Percentiles rank a stretch among this genome's conserved stretches.
Conservation (phyloP, 2,113 vertebrate species). For the Anser brachyrhynchus region DNA sequence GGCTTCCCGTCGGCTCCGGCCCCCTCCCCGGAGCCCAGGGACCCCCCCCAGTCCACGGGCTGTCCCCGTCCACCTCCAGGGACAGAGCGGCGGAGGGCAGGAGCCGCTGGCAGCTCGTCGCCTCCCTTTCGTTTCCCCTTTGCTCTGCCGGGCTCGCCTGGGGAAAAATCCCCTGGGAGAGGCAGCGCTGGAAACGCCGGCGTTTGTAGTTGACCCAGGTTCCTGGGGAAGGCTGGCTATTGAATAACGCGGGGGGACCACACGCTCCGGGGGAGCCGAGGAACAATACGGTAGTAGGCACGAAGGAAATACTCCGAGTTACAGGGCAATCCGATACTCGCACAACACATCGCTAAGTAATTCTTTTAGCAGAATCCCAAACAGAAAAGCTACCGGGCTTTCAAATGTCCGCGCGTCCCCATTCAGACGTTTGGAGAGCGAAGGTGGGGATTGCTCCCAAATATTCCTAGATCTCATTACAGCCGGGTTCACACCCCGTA, state of each 20-base stretch:
- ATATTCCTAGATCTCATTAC: not conserved
- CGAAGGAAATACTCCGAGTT: constrained; percentile 30
- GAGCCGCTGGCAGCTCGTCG: not conserved
- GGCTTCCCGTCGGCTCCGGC: not conserved
- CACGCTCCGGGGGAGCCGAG: not conserved
- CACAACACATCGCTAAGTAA: not conserved
- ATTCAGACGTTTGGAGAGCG: not conserved
- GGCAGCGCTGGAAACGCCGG: not conserved
- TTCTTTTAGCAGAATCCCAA: constrained; percentile 15
- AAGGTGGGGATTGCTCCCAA: not conserved
- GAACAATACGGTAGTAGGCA: not conserved
- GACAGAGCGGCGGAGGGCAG: no score
- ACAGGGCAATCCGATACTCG: constrained; percentile 40
- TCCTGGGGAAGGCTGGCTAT: not conserved
- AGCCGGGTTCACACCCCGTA: not conserved
- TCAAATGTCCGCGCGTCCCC: not conserved
- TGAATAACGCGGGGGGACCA: not conserved
- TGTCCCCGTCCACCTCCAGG: no score
- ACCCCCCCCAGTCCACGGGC: not conserved
- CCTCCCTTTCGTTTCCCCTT: fast-evolving
- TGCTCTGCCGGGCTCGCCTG: not conserved
- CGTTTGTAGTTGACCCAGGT: not conserved
- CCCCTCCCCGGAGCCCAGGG: not conserved
- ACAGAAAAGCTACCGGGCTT: constrained; percentile 44
- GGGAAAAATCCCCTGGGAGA: not conserved